Evolutionary conservation across 2,888 invertebrate genomes (phyloP), one percentile per base, ranked within the genome.

Genomic region (Eumacrocentrus americanus): DNA sequence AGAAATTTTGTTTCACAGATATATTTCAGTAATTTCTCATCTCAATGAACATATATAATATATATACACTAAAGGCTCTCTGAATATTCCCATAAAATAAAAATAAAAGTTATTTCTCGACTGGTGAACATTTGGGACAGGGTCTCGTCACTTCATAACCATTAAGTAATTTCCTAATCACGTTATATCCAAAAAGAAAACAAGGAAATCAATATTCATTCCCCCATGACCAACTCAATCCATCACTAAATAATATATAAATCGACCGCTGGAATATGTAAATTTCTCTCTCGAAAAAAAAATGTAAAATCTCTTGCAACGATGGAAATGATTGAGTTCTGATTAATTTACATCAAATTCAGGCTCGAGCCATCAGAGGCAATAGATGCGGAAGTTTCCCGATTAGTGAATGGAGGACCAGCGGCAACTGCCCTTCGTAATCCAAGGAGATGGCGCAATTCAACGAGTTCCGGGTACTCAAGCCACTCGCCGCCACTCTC

Each of bases 401-500:
- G 67, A 44, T 69, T 75, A 40, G 69, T 70, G 44, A 63, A 62
- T 52, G 66, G 64, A 4, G 29, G 29, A 29, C 9, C 22, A 65
- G 64, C 4, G 63, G 67, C 60, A 60, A 66, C n/a, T 9, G 57
- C 66, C 44, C 63, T 65, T 65, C 57, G 70, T 54, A 57, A 70
- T 61, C 65, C 67, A 37, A 72, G 67, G 68, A 71, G 72, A 70
- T 77, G 73, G 65, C 72, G 68, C 67, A 70, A 71, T n/a, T 77
- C 76, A 44, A 74, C 72, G 64, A 76, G 76, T 69, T 77, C 77
- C 40, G 76, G 77, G 61, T 77, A 76, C 51, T 75, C 74, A 64
- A 75, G 74, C 58, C 72, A 77, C 58, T 76, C 77, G 38, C 72
- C 75, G 6, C 74, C 74, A 22, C 62, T 75, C 37, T 75, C 75